phyloP scores from a whole-genome alignment of 2,888 invertebrate genomes.

The Sympetrum striolatum region DNA sequence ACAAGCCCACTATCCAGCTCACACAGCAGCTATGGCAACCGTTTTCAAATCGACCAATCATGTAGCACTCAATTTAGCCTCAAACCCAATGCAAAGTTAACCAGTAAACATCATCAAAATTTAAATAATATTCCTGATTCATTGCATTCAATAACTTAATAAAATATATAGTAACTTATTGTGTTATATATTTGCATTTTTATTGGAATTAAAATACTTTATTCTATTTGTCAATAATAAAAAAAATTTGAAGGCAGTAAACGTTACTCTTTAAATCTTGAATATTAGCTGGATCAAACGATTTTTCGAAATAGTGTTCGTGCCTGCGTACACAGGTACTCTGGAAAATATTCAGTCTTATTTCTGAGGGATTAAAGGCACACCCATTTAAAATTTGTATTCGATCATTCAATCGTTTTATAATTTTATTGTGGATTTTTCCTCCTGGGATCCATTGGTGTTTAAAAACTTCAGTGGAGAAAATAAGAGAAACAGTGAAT shows the following conservation, averaged over 20 bases:
- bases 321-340: too few species aligned
- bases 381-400: too few species aligned
- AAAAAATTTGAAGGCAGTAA: background rate
- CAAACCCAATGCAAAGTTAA: background rate
- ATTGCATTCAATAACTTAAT: background rate
- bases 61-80: background rate
- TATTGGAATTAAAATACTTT: background rate
- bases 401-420: too few species aligned
- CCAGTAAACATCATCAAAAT: background rate
- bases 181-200: background rate
- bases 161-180: background rate
- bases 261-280: background rate
- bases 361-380: too few species aligned
- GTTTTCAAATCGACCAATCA: conserved; percentile 41
- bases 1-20: background rate
- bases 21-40: conserved; percentile 33
- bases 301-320: background rate
- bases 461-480: too few species aligned
- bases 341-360: too few species aligned
- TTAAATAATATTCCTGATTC: background rate
- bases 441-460: too few species aligned
- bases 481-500: too few species aligned
- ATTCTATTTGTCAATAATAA: background rate
- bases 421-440: too few species aligned
- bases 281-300: background rate